These are phyloP conservation scores for Crax fasciolata DNA, from an alignment of 2,797 vertebrate genomes.

Conservation along the genomic window DNA sequence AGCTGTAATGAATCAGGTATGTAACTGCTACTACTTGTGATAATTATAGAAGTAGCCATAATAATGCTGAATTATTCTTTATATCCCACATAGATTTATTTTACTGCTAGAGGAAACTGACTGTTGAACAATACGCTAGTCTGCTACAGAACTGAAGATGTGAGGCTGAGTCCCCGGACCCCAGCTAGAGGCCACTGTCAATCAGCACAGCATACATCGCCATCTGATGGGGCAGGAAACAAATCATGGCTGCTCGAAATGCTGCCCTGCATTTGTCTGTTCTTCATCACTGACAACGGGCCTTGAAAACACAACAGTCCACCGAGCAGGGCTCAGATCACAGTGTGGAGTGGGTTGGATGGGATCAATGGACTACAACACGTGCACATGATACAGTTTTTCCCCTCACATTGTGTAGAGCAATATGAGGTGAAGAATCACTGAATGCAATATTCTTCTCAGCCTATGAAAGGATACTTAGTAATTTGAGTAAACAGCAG, in stretches of 20 bases:
- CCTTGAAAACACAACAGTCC: neutral
- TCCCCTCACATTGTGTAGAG: neutral
- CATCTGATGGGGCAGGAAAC: neutral
- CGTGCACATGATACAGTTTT: accelerated
- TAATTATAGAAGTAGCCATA: neutral
- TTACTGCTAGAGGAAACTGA: neutral
- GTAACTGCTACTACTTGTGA: neutral
- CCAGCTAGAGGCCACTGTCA: neutral
- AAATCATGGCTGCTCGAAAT: neutral
- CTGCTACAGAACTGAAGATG: neutral
- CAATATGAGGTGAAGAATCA: neutral
- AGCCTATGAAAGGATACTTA: neutral
- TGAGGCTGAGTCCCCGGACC: neutral
- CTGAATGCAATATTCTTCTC: neutral
- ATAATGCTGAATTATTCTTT: neutral
- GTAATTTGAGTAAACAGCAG: neutral
- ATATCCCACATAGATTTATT: neutral
- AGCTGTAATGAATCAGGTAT: neutral
- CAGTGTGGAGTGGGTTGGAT: neutral
- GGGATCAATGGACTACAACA: neutral
- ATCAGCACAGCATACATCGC: neutral
- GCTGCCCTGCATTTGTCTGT: neutral
- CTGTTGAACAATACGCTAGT: neutral
- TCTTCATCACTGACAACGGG: neutral
- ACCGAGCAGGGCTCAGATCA: neutral